Percentiles rank a stretch among this genome's conserved stretches.
Conservation (phyloP, 2,888 invertebrate species). For the Coecobrya sp. region DNA sequence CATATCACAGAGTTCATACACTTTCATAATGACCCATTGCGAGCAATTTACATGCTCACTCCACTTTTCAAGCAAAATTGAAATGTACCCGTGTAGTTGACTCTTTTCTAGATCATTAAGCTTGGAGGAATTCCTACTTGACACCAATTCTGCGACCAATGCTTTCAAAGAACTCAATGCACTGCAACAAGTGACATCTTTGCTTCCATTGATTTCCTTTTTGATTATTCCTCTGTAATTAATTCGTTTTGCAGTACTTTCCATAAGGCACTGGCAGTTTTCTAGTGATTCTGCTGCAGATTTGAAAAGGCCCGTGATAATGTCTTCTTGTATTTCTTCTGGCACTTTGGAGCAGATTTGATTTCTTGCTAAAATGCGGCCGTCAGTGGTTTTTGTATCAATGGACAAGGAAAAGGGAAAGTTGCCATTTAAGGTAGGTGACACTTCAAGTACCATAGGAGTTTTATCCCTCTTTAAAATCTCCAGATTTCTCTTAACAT, state of each 20-base stretch:
- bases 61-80: neutral
- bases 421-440: neutral
- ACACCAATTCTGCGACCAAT: neutral
- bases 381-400: neutral
- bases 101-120: neutral
- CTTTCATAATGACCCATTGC: neutral
- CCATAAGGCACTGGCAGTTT: neutral
- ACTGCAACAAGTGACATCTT: constrained; percentile 18
- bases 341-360: neutral
- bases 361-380: neutral
- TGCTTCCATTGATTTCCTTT: neutral
- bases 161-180: neutral
- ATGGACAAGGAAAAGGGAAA: constrained; percentile 32
- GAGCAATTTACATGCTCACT: neutral
- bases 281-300: neutral
- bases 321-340: neutral
- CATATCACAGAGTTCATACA: constrained; percentile 24
- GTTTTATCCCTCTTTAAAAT: neutral
- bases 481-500: neutral
- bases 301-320: neutral
- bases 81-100: neutral
- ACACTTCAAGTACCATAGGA: neutral
- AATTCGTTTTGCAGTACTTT: neutral
- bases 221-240: neutral
- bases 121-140: neutral